phyloP scores from a whole-genome alignment of 2,888 invertebrate genomes.

The Sceliomorpha sp. region DNA sequence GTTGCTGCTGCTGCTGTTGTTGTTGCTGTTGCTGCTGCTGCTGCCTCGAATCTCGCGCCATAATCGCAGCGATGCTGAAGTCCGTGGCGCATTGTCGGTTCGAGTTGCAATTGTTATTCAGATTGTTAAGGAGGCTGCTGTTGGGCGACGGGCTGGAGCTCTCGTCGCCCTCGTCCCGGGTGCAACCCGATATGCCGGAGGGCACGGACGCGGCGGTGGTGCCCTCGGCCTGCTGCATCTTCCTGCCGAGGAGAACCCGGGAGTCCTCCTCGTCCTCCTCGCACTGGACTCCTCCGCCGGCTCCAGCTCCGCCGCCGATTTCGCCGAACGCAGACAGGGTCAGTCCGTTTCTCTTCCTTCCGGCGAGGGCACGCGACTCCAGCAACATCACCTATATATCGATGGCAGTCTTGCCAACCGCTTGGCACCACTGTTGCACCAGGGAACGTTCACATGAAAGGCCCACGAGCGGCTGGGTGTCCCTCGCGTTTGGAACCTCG shows the following conservation, averaged over 20 bases:
- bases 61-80: conserved; percentile 91
- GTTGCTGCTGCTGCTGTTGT: conserved; percentile 59
- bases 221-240: conserved; percentile 81
- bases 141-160: conserved; percentile 81
- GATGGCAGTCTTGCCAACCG: conserved; percentile 36
- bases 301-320: conserved; percentile 78
- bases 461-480: too few species aligned
- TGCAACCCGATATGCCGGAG: conserved; percentile 76
- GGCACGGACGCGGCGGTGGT: conserved; percentile 70
- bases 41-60: conserved; percentile 86
- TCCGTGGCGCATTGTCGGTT: conserved; percentile 93
- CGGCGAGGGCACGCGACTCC: conserved; percentile 79
- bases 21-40: conserved; percentile 83
- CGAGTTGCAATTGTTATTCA: conserved; percentile 78
- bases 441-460: too few species aligned
- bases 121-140: conserved; percentile 71
- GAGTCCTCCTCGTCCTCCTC: conserved; percentile 85
- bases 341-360: conserved; percentile 80
- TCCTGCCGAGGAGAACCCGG: conserved; percentile 76
- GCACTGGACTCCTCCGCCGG: conserved; percentile 81
- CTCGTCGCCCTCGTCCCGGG: conserved; percentile 84
- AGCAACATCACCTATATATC: conserved; percentile 77
- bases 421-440: conserved; percentile 20
- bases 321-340: conserved; percentile 78
- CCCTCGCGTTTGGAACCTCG: too few species aligned